These are phyloP conservation scores for Amblyraja radiata DNA, from an alignment of 2,797 vertebrate genomes.

Conservation along the genomic window DNA sequence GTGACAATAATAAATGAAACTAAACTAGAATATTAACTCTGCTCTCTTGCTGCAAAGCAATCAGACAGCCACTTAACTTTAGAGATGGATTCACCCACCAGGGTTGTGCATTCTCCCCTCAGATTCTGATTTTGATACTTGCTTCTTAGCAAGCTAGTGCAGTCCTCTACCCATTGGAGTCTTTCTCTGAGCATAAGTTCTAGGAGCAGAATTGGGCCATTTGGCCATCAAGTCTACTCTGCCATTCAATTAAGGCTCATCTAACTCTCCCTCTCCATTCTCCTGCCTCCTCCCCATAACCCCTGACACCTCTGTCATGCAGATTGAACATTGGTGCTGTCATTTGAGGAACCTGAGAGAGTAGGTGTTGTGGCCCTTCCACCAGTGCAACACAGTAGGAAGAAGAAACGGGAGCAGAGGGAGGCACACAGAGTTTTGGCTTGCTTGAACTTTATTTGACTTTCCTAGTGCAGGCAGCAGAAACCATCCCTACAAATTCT, in stretches of 20 bases:
- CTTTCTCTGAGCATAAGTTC: neutral
- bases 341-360: neutral
- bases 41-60: neutral
- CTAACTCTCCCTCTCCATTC: too few species aligned
- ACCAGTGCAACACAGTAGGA: neutral
- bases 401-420: neutral
- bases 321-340: neutral
- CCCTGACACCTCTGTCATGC: neutral
- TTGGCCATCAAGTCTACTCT: too few species aligned
- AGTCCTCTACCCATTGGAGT: neutral
- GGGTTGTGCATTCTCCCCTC: neutral
- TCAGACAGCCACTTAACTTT: neutral
- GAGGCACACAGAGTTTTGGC: neutral
- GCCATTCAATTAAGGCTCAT: too few species aligned
- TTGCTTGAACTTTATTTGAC: neutral
- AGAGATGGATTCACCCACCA: neutral
- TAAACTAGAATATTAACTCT: neutral
- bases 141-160: neutral
- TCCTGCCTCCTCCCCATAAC: too few species aligned
- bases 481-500: neutral
- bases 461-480: neutral
- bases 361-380: neutral
- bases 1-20: too few species aligned
- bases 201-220: too few species aligned
- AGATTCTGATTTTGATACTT: neutral